Conservation (phyloP, 2,113 vertebrate genomes). For the Reinhardtius hippoglossoides region DNA sequence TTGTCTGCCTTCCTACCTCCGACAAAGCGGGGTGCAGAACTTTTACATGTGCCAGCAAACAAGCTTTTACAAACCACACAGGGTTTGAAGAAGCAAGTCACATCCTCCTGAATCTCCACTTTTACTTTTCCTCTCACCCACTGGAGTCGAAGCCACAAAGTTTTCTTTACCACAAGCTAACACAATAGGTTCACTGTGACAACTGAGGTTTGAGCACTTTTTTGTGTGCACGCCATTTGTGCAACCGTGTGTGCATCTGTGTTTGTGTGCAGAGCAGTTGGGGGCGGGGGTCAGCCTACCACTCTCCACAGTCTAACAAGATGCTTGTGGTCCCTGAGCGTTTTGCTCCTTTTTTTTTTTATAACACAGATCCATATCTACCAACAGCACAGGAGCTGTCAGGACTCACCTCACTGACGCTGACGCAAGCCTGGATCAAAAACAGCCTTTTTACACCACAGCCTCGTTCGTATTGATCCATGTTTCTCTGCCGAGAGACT, state of each 20-base stretch:
- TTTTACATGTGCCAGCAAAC: slow-evolving; percentile 66
- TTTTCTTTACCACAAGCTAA: slow-evolving; percentile 55
- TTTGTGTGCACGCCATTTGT: not conserved
- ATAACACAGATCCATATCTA: slow-evolving; percentile 82
- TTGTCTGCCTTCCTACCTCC: slow-evolving; percentile 69
- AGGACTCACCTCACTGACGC: slow-evolving; percentile 77
- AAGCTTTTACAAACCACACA: slow-evolving; percentile 67
- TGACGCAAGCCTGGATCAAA: slow-evolving; percentile 80
- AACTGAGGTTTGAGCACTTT: slow-evolving; percentile 41
- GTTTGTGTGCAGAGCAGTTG: slow-evolving; percentile 49
- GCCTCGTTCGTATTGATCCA: slow-evolving; percentile 78
- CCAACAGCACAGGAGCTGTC: slow-evolving; percentile 78
- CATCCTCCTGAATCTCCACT: slow-evolving; percentile 56
- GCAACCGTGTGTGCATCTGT: slow-evolving; percentile 17
- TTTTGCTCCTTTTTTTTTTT: slow-evolving; percentile 76
- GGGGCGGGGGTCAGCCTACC: slow-evolving; percentile 61
- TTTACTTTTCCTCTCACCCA: slow-evolving; percentile 53
- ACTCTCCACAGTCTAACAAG: slow-evolving; percentile 74
- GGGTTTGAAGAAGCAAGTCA: slow-evolving; percentile 51
- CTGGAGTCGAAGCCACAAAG: slow-evolving; percentile 61
- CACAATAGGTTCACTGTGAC: slow-evolving; percentile 60
- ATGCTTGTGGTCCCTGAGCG: slow-evolving; percentile 77
- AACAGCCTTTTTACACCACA: slow-evolving; percentile 78
- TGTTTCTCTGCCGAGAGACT: slow-evolving; percentile 79
- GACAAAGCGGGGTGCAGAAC: slow-evolving; percentile 59